Conservation (phyloP, 2,797 vertebrate species). For the Myotis planiceps region DNA sequence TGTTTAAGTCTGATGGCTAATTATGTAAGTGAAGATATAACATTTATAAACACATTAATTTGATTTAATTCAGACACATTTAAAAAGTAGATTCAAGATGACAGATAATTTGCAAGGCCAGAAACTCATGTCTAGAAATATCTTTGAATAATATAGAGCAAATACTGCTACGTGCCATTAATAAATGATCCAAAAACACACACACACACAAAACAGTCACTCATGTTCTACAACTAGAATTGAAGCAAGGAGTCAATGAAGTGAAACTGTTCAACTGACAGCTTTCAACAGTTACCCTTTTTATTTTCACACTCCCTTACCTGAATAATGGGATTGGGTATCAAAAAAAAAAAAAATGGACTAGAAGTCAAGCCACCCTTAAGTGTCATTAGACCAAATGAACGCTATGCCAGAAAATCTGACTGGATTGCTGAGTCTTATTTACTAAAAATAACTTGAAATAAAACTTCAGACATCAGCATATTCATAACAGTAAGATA, state of each 20-base stretch:
- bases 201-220: neutral
- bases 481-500: conserved; percentile 56
- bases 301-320: conserved; percentile 57
- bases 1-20: conserved; percentile 64
- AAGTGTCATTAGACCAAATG: conserved; percentile 75
- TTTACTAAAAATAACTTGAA: conserved; percentile 75
- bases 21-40: conserved; percentile 72
- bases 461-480: conserved; percentile 66
- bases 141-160: conserved; percentile 59
- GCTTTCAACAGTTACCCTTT: conserved; percentile 71
- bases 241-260: conserved; percentile 82
- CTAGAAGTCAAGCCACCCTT: conserved; percentile 75
- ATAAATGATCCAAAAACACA: conserved; percentile 65
- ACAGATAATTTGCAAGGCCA: conserved; percentile 71
- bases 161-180: conserved; percentile 65
- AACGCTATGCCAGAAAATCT: conserved; percentile 77
- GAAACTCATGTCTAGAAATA: conserved; percentile 73
- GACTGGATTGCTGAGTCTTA: conserved; percentile 70
- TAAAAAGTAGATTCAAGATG: conserved; percentile 64
- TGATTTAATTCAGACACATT: conserved; percentile 66
- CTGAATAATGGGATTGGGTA: conserved; percentile 65
- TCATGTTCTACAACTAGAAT: conserved; percentile 68
- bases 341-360: conserved; percentile 60
- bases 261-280: conserved; percentile 65
- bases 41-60: conserved; percentile 71